phyloP scores from a whole-genome alignment of 2,113 vertebrate genomes.

The Dicrurus megarhynchus region DNA sequence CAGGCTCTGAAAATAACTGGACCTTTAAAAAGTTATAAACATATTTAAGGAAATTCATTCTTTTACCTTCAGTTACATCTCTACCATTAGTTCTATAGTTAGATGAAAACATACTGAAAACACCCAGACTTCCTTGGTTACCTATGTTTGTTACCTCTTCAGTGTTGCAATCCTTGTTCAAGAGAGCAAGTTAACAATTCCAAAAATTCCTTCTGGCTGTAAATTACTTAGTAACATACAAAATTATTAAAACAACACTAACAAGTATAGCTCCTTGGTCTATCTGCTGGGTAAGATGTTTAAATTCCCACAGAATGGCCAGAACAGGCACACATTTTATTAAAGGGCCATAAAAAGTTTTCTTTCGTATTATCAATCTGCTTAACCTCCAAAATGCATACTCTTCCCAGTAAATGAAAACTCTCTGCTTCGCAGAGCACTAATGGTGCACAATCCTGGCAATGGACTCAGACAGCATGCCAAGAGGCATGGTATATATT shows the following conservation, averaged over 20 bases:
- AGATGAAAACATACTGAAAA: not conserved
- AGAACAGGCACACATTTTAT: not conserved
- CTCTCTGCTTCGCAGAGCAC: not conserved
- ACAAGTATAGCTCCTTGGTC: not conserved
- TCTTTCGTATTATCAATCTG: not conserved
- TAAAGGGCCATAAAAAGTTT: not conserved
- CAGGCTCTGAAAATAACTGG: conserved; percentile 88
- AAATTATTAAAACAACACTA: not conserved
- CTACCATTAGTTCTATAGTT: not conserved
- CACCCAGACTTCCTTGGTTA: not conserved
- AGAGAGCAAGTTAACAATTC: not conserved
- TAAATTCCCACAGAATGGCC: not conserved
- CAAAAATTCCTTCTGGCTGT: not conserved
- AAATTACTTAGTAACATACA: not conserved
- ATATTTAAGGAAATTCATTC: conserved; percentile 32
- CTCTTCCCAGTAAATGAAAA: not conserved
- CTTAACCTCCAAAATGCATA: not conserved
- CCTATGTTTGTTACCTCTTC: not conserved
- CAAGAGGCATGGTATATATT: not conserved
- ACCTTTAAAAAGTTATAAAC: conserved; percentile 75
- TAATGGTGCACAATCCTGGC: not conserved
- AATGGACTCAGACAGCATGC: not conserved
- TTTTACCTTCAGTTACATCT: not conserved
- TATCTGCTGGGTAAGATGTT: not conserved
- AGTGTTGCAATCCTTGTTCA: not conserved